Evolutionary conservation across 2,888 invertebrate species (phyloP), one percentile per base, ranked within the genome.

Genomic region (Stegophylla sp.): DNA sequence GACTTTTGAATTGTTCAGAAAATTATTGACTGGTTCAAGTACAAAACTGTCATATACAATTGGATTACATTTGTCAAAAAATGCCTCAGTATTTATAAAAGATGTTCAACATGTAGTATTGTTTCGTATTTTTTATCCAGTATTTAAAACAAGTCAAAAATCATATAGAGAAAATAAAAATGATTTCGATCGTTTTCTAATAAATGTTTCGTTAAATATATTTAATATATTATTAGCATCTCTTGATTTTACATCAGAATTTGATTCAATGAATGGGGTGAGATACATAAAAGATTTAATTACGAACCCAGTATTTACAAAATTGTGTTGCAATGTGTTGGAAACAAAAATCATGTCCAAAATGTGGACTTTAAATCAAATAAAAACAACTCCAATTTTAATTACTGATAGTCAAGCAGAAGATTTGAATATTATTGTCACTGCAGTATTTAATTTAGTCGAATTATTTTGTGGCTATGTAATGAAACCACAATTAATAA

Each of bases 61-160:
- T 0, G 90, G 90, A 83, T 87, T 87, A 10, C 91, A 91, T 84
- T 85, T 91, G 15, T 86, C 91, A 13, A 88, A 89, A 82, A 89
- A 91, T 17, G 89, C 90, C 0, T 89, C 90, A 0, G 88, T 88
- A 23, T 89, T 90, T 71, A 88, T 88, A 1, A 87, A 86, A 73
- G 87, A 88, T 82, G 89, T 91, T 84, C 89, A 89, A 83, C 88
- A 88, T 59, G 90, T 90, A 83, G 85, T 91, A 23, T 87, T 91
- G 0, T 89, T 90, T 83, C 88, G 88, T 74, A 90, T 91, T 0
- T 89, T 91, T 74, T 90, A 90, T 84, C 90, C 91, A 0, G 89
- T 89, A 0, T 91, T 91, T 83, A 86, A 90, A 15, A 89, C 88
- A 10, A 88, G 89, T 0, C 90, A 90, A 83, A 87, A 87, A 69